Evolutionary conservation across 2,888 invertebrate species (phyloP), one percentile per base, ranked within the genome.

Genomic region (Chrysolina oricalcia): DNA sequence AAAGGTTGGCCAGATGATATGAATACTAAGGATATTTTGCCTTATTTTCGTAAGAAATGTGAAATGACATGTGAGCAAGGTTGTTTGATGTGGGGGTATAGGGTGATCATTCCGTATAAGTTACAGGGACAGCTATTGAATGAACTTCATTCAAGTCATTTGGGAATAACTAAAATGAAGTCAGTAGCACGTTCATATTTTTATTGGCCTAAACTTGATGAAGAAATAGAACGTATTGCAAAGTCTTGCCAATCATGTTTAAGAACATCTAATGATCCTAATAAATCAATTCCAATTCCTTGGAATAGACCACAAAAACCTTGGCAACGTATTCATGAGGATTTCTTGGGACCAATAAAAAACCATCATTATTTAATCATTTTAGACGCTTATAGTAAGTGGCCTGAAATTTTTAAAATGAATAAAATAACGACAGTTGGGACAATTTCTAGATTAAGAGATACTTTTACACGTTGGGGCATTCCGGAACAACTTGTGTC

Each of bases 71-170:
- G 9, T 43, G 65, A 46, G 13, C 46, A 65, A 27, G 13, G 43
- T 19, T 23, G 43, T 27, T 27, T 27, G 27, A 27, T 27, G 27
- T 27, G 27, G 27, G 27, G 27, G 5, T 27, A 2, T 27, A 27
- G n/a, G n/a, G n/a, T n/a, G n/a, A n/a, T n/a, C n/a, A n/a, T n/a
- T n/a, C n/a, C n/a, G 5, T 27, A 2, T 27, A 27, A 27, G 27
- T 27, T 27, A 27, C 35, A n/a, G 46, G 43, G 8, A 23, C 43
- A 65, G 6, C 9, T 65, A 4, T 46, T 23, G 4, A 21, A 65
- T 15, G 46, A 65, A 56, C 40, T 0, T 80, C 81, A 48, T 71
- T 83, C 8, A 76, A 77, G 27, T 83, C 86, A 15, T 67, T 87
- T 72, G 17, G 74, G 71, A 27, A 56, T 74, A 10, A 43, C 59